Evolutionary conservation across 2,888 invertebrate genomes (phyloP).

Genomic region (Synergus itoensis): DNA sequence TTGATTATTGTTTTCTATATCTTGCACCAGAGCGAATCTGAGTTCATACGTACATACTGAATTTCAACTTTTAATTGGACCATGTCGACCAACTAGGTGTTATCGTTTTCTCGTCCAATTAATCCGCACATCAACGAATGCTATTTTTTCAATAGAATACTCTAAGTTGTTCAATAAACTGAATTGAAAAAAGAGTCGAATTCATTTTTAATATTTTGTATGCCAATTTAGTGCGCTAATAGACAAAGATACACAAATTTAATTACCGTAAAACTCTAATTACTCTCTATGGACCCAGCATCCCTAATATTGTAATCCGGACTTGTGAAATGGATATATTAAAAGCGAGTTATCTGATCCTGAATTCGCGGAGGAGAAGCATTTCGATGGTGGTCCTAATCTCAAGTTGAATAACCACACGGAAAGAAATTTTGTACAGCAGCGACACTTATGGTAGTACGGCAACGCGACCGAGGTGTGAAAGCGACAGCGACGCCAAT

Average conservation of each 20-base stretch:
- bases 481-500: too few species aligned
- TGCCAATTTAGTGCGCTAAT: neutral
- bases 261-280: neutral
- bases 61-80: conserved; percentile 65
- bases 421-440: too few species aligned
- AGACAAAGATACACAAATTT: neutral
- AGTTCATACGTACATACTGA: conserved; percentile 39
- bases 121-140: conserved; percentile 51
- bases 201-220: neutral
- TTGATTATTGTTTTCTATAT: neutral
- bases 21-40: neutral
- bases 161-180: neutral
- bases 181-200: neutral
- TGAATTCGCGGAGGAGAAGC: neutral
- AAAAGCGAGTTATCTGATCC: neutral
- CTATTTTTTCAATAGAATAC: neutral
- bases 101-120: conserved; percentile 54
- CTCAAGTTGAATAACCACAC: conserved; percentile 17
- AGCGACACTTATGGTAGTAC: too few species aligned
- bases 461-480: too few species aligned
- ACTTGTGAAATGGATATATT: conserved; percentile 12
- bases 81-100: conserved; percentile 35
- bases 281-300: neutral
- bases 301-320: too few species aligned
- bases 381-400: conserved; percentile 6